A percentile compares a stretch with the other conserved stretches of the same genome.
These are phyloP conservation scores for Cloeon dipterum DNA, from an alignment of 2,888 invertebrate species.

Conservation along the genomic window DNA sequence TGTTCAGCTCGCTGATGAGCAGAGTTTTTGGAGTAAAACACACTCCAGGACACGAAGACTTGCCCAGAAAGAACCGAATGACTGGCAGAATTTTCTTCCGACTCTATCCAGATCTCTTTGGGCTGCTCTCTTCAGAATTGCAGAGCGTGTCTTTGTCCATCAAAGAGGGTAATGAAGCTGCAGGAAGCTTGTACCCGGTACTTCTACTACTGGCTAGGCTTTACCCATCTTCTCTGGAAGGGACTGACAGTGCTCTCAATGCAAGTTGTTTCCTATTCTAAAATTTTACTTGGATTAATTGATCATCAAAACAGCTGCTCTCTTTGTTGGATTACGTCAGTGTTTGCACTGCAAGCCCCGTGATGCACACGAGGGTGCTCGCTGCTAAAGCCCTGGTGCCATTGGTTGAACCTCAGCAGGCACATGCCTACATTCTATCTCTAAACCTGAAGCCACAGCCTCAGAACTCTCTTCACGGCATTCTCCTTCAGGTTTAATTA, in stretches of 20 bases:
- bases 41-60: constrained; percentile 24
- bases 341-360: constrained; percentile 36
- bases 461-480: neutral
- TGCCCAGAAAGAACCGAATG: constrained; percentile 20
- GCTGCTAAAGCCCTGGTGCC: constrained; percentile 46
- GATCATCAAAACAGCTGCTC: neutral
- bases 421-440: neutral
- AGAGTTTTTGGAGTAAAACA: constrained; percentile 64
- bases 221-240: constrained; percentile 50
- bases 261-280: constrained; percentile 16
- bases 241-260: constrained; percentile 39
- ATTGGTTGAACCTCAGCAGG: constrained; percentile 19
- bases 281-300: neutral
- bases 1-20: constrained; percentile 61
- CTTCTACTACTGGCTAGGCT: constrained; percentile 54
- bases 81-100: constrained; percentile 51
- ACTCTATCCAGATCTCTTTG: constrained; percentile 34
- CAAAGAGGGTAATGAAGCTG: neutral
- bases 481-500: neutral
- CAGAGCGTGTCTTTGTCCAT: constrained; percentile 7
- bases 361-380: constrained; percentile 43
- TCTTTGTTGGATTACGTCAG: constrained; percentile 19
- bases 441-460: neutral
- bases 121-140: constrained; percentile 28
- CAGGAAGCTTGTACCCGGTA: constrained; percentile 46